Conservation (phyloP, 2,797 vertebrate genomes). For the Okamejei kenojei region DNA sequence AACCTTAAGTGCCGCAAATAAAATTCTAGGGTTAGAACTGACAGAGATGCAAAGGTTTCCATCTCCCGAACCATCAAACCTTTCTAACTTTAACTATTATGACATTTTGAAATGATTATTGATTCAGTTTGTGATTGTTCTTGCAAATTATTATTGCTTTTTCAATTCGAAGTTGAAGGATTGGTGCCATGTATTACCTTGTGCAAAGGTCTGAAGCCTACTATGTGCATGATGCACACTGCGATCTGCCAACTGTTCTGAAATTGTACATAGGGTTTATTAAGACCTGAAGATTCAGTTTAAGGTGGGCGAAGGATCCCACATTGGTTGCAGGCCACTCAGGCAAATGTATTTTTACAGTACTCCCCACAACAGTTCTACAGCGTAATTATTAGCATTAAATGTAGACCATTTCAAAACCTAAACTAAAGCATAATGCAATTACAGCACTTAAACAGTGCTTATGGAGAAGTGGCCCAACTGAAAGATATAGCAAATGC, state of each 20-base stretch:
- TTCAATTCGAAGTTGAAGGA: neutral
- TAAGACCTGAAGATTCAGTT: neutral
- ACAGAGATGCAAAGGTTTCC: neutral
- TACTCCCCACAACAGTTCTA: too few relatives aligned
- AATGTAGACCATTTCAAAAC: too few relatives aligned
- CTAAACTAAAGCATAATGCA: too few relatives aligned
- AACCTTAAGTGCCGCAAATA: neutral
- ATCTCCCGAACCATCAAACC: neutral
- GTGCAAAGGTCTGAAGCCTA: neutral
- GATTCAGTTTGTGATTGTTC: neutral
- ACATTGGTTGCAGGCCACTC: neutral
- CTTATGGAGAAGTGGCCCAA: neutral
- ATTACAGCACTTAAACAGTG: neutral
- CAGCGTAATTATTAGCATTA: too few relatives aligned
- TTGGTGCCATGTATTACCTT: neutral
- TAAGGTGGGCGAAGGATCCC: neutral
- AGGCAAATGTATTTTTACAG: too few relatives aligned
- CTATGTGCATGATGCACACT: neutral
- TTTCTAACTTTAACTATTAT: neutral
- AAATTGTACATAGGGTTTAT: neutral
- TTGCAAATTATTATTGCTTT: neutral
- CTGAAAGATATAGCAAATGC: neutral
- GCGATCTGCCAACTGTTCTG: neutral
- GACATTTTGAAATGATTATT: neutral
- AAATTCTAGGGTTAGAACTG: neutral